phyloP scores from a whole-genome alignment of 2,888 invertebrate genomes.

The Pheosia gnoma region DNA sequence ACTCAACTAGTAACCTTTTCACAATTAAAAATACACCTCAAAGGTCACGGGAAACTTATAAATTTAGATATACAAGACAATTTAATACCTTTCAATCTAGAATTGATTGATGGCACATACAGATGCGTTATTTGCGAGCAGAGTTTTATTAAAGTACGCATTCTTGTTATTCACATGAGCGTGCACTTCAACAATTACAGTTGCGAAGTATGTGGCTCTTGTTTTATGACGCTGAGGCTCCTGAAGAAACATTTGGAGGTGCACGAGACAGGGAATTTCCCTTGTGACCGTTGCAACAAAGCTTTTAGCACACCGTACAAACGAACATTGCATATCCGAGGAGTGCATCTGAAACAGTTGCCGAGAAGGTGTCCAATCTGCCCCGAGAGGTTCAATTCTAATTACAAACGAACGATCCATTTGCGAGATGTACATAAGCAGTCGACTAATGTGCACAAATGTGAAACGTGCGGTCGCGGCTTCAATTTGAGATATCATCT shows the following conservation, averaged over 20 bases:
- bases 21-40: slow-evolving; percentile 67
- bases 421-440: slow-evolving; percentile 77
- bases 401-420: slow-evolving; percentile 76
- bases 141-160: slow-evolving; percentile 70
- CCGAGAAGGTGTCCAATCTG: slow-evolving; percentile 74
- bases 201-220: slow-evolving; percentile 76
- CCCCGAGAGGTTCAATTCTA: slow-evolving; percentile 76
- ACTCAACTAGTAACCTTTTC: slow-evolving; percentile 49
- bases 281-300: slow-evolving; percentile 73
- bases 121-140: slow-evolving; percentile 71
- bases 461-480: slow-evolving; percentile 72
- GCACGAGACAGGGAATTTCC: slow-evolving; percentile 73
- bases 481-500: slow-evolving; percentile 76
- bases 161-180: slow-evolving; percentile 77
- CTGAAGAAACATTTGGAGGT: slow-evolving; percentile 76
- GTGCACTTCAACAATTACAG: slow-evolving; percentile 78
- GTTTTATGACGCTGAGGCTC: slow-evolving; percentile 73
- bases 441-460: slow-evolving; percentile 74
- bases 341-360: slow-evolving; percentile 73
- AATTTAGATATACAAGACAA: slow-evolving; percentile 73
- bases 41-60: slow-evolving; percentile 63
- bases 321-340: slow-evolving; percentile 66
- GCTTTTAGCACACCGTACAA: slow-evolving; percentile 73
- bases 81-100: slow-evolving; percentile 73
- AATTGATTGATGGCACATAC: slow-evolving; percentile 56